phyloP scores from a whole-genome alignment of 2,113 vertebrate species.

The Equus quagga region DNA sequence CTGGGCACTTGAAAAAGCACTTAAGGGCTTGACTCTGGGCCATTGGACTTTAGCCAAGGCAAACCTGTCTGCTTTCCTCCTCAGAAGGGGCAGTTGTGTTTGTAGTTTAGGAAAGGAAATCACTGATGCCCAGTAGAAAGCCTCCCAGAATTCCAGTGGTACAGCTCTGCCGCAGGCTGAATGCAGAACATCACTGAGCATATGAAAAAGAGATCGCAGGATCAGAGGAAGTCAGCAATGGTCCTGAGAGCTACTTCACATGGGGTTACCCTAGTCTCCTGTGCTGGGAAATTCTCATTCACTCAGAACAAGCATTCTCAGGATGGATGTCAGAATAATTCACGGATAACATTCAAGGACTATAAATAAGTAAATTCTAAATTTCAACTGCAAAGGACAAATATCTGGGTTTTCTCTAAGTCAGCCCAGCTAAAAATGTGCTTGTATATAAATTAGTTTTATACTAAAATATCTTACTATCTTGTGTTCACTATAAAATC shows the following conservation, averaged over 20 bases:
- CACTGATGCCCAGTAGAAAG: constrained; percentile 54
- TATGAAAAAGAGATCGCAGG: constrained; percentile 57
- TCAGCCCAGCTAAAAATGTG: not conserved
- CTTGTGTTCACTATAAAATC: not conserved
- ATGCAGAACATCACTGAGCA: constrained; percentile 47
- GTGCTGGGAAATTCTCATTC: not conserved
- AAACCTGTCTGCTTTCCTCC: constrained; percentile 81
- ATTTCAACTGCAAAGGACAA: constrained; percentile 27
- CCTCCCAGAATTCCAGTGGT: constrained; percentile 61
- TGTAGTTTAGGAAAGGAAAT: constrained; percentile 76
- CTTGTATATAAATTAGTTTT: not conserved
- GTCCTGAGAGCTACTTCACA: not conserved
- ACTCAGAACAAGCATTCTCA: not conserved
- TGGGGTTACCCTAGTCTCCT: not conserved
- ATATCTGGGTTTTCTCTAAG: not conserved
- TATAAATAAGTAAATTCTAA: constrained; percentile 26
- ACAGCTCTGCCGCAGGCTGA: not conserved
- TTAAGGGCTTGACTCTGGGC: constrained; percentile 57
- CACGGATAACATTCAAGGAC: constrained; percentile 1
- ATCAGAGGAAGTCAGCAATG: not conserved
- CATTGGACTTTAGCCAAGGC: constrained; percentile 61
- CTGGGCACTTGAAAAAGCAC: constrained; percentile 63
- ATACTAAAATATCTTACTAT: not conserved
- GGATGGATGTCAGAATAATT: constrained; percentile 9
- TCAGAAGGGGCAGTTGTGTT: constrained; percentile 72